Evolutionary conservation across 1,140 invertebrate genomes (phyloP).

Genomic region (Pomacea maculata): DNA sequence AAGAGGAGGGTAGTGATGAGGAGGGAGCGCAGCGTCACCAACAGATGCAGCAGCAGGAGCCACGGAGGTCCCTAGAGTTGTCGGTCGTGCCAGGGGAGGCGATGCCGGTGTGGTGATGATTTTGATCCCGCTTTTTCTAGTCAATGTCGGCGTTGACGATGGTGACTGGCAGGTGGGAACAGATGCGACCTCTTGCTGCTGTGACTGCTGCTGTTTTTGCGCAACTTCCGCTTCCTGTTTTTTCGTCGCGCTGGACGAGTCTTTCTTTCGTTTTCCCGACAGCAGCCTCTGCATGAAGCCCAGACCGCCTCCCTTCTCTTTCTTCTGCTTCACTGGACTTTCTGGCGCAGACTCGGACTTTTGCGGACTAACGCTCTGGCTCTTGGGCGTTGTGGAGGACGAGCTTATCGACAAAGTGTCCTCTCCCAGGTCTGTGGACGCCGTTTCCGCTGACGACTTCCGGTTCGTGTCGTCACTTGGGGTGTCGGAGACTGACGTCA

Average conservation of each 20-base stretch:
- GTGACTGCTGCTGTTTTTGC: slow-evolving; percentile 7
- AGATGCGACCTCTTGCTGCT: not conserved
- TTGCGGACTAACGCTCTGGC: not conserved
- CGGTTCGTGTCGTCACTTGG: slow-evolving; percentile 2
- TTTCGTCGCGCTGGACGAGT: slow-evolving; percentile 15
- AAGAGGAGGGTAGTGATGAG: slow-evolving; percentile 30
- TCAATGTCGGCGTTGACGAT: not conserved
- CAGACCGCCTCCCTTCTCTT: slow-evolving; percentile 35
- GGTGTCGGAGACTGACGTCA: slow-evolving; percentile 16
- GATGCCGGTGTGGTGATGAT: not conserved
- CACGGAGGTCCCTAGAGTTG: not conserved
- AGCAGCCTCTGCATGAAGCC: slow-evolving; percentile 58
- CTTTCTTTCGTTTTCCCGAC: slow-evolving; percentile 53
- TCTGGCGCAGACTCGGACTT: not conserved
- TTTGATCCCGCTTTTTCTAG: not conserved
- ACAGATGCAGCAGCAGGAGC: not conserved
- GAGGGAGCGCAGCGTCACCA: not conserved
- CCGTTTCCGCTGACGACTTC: slow-evolving; percentile 4
- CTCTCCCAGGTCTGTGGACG: slow-evolving; percentile 3
- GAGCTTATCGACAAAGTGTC: slow-evolving; percentile 5
- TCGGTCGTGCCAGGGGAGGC: not conserved
- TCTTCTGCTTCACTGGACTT: slow-evolving; percentile 10
- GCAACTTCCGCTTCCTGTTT: not conserved
- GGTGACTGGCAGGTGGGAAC: not conserved
- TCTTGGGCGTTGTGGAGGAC: not conserved